A percentile compares a stretch with the other conserved stretches of the same genome.
These are phyloP conservation scores for Diuraphis noxia DNA, from an alignment of 1,140 invertebrate genomes.

Conservation along the genomic window DNA sequence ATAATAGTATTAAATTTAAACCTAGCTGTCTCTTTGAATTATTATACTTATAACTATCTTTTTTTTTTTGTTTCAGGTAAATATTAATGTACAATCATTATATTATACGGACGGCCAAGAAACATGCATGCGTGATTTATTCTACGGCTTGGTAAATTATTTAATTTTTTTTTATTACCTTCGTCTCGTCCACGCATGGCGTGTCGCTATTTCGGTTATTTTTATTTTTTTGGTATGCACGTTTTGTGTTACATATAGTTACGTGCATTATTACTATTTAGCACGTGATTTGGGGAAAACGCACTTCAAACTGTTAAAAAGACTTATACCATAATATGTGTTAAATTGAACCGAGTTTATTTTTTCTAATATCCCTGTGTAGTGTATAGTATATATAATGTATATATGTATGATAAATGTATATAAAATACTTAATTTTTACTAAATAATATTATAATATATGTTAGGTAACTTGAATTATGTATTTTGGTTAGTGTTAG, in stretches of 20 bases:
- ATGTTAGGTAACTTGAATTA: background rate
- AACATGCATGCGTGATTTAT: constrained; percentile 28
- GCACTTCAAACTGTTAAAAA: background rate
- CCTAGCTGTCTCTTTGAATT: background rate
- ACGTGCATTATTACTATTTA: background rate
- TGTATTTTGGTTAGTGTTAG: background rate
- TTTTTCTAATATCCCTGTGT: background rate
- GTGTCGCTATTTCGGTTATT: background rate
- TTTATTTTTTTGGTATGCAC: background rate
- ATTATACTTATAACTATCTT: background rate
- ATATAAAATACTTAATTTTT: background rate
- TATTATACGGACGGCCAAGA: constrained; percentile 21
- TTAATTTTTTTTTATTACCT: background rate
- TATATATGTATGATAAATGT: too few relatives aligned
- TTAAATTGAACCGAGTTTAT: background rate
- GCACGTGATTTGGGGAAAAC: background rate
- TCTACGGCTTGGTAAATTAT: constrained; percentile 28
- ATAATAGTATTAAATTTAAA: background rate
- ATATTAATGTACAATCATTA: background rate
- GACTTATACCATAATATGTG: background rate
- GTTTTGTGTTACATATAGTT: background rate
- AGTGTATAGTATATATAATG: too few relatives aligned
- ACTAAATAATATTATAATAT: background rate
- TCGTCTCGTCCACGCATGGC: background rate
- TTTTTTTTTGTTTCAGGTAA: constrained; percentile 45